Conservation (phyloP, 2,888 invertebrate genomes). For the Lucinisca nassula region DNA sequence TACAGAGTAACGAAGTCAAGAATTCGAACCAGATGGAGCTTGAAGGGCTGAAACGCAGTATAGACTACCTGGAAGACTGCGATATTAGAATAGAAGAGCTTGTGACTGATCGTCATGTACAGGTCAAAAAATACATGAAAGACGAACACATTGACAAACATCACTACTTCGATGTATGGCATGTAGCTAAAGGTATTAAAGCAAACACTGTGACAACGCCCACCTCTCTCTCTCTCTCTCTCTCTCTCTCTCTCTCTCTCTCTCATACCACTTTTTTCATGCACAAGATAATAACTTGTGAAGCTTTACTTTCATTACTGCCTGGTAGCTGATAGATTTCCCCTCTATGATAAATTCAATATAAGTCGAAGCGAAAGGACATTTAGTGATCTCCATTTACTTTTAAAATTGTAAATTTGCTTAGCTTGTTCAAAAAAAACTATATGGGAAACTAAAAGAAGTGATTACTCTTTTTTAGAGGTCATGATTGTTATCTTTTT, state of each 20-base stretch:
- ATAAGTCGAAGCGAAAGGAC: too few species aligned
- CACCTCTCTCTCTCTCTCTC: too few species aligned
- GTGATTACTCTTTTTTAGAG: too few species aligned
- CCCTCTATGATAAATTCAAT: not conserved
- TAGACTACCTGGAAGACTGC: not conserved
- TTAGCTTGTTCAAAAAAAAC: not conserved
- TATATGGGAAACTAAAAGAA: not conserved
- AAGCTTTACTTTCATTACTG: not conserved
- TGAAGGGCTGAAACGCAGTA: not conserved
- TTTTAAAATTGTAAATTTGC: not conserved
- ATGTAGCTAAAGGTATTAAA: constrained; percentile 49
- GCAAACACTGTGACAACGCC: too few species aligned
- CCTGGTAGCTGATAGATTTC: not conserved
- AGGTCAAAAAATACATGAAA: constrained; percentile 32
- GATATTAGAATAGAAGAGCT: not conserved
- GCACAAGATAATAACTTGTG: too few species aligned
- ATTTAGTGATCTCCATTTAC: too few species aligned
- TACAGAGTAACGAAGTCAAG: constrained; percentile 1
- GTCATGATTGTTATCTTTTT: too few species aligned
- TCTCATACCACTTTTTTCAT: not conserved
- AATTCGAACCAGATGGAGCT: not conserved
- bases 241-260: too few species aligned
- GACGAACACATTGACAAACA: constrained; percentile 27
- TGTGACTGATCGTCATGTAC: constrained; percentile 35
- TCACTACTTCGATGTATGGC: constrained; percentile 51